Evolutionary conservation across 2,113 vertebrate genomes (phyloP), one percentile per base, ranked within the genome.

Genomic region (Zosterops pallidus): DNA sequence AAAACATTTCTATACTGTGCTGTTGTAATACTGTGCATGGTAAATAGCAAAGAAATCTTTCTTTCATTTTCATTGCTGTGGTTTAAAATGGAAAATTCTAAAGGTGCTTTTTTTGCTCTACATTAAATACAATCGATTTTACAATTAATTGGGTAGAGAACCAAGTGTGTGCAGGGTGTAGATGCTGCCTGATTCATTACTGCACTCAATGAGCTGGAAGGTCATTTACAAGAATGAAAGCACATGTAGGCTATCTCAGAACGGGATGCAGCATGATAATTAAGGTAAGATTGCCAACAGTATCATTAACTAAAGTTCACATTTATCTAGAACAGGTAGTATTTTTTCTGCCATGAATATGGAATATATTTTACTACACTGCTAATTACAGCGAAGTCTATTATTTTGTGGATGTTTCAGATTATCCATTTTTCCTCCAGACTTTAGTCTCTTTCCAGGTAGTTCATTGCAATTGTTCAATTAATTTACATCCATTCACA

Each of bases 261-360:
- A 65, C 9, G 70, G 64, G 64, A 62, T 67, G 79, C 76, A 81
- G 55, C 6, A 6, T 52, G 50, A 71, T 89, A 89, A 96, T 95
- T 74, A 87, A 53, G 49, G 53, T 79, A 41, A 75, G 78, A 72
- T 50, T 93, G 70, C 70, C 85, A 87, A 26, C 70, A 69, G 46
- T 72, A 83, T 87, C 74, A 55, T 95, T 95, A 92, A 76, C 67
- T 92, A 44, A 92, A 95, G 67, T 84, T 95, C 86, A 80, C 75
- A 55, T 85, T 85, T 82, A 57, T 91, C 70, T 92, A 28, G 46
- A 87, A 79, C 77, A 95, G 87, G 83, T 91, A 90, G 25, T 18
- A 50, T 17, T 77, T 67, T 62, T 88, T 47, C 53, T 89, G 42
- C 39, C 57, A 18, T 72, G 46, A 91, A 50, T 69, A 65, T 33